These are phyloP conservation scores for Ornithoptera alexandrae DNA, from an alignment of 2,888 invertebrate genomes.

Conservation along the genomic window DNA sequence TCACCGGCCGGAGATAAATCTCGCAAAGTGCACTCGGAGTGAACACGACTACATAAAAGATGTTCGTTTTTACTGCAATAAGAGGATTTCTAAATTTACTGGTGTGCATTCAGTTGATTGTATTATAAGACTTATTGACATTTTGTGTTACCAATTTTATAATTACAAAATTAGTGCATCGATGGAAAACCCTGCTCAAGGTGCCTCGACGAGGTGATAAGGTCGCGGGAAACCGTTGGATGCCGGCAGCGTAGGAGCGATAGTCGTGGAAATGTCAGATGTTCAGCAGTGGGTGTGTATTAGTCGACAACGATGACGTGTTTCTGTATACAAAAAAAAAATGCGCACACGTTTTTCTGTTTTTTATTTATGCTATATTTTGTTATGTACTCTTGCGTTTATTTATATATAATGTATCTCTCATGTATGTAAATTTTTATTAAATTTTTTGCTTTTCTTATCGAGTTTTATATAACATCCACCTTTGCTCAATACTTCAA, in stretches of 20 bases:
- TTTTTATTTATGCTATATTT: too few species aligned
- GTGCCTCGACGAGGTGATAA: not conserved
- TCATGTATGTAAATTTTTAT: too few species aligned
- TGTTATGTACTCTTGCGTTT: too few species aligned
- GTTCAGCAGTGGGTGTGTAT: too few species aligned
- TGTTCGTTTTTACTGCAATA: too few species aligned
- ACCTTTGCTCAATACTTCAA: too few species aligned
- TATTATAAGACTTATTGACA: too few species aligned
- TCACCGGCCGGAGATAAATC: not conserved
- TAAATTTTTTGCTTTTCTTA: too few species aligned
- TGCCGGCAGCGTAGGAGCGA: not conserved
- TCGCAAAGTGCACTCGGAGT: slow-evolving; percentile 2
- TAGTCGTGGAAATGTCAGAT: not conserved
- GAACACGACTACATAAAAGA: not conserved
- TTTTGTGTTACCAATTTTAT: not conserved
- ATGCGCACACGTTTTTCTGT: too few species aligned
- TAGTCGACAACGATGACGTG: not conserved
- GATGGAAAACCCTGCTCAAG: not conserved
- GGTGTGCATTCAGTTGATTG: not conserved
- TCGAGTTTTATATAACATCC: too few species aligned
- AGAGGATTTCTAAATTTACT: too few species aligned
- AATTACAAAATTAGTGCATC: not conserved
- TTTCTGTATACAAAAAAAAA: not conserved
- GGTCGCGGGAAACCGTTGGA: not conserved
- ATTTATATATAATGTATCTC: too few species aligned